Evolutionary conservation across 2,888 invertebrate species (phyloP).

Genomic region (Ecliptopera silaceata): DNA sequence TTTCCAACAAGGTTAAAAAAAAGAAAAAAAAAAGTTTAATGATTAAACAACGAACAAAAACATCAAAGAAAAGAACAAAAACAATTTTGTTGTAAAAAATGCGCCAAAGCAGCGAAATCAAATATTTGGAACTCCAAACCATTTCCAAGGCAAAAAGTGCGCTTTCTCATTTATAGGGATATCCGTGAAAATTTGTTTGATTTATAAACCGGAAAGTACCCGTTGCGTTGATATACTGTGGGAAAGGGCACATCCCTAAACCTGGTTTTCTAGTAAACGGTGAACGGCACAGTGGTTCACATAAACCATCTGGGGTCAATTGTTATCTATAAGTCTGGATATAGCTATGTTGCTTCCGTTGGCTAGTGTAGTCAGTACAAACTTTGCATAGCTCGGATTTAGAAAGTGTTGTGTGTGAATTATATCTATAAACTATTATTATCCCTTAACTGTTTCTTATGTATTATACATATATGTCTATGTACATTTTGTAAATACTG

Average conservation of each 20-base stretch:
- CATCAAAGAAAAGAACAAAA: background rate
- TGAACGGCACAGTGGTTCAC: background rate
- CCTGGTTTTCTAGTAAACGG: background rate
- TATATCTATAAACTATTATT: no score
- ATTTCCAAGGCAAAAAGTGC: slow-evolving; percentile 20
- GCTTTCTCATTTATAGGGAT: slow-evolving; percentile 38
- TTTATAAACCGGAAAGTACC: slow-evolving; percentile 55
- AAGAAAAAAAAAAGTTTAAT: slow-evolving; percentile 1
- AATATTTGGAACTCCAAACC: slow-evolving; percentile 20
- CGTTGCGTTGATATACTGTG: slow-evolving; percentile 50
- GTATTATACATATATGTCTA: no score
- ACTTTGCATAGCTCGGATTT: no score
- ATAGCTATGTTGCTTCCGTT: no score
- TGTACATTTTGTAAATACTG: no score
- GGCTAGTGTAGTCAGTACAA: no score
- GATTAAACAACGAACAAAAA: background rate
- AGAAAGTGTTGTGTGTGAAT: no score
- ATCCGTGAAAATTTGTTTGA: slow-evolving; percentile 45
- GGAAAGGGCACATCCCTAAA: background rate
- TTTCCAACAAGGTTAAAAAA: background rate
- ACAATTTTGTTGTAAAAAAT: slow-evolving; percentile 21
- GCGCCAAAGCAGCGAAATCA: slow-evolving; percentile 18
- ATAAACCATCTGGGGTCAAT: no score
- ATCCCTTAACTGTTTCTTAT: no score
- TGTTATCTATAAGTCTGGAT: no score